Percentiles rank a stretch among this genome's conserved stretches.
phyloP scores from a whole-genome alignment of 1,140 invertebrate genomes.

The Cherax destructor region DNA sequence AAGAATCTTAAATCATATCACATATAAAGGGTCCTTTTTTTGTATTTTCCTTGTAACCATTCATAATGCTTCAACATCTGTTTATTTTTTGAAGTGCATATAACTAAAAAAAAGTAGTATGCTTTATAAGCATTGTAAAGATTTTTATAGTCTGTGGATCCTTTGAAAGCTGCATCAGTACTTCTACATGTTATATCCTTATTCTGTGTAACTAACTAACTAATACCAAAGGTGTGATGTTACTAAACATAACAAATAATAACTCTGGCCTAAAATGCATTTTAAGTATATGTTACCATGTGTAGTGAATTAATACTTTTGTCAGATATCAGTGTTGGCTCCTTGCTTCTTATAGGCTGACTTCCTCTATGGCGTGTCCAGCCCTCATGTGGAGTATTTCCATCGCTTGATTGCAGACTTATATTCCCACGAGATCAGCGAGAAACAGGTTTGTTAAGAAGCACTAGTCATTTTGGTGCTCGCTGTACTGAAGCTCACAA shows the following conservation, averaged over 20 bases:
- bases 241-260: no score
- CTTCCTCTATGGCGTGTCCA: conserved; percentile 78
- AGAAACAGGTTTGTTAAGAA: conserved; percentile 75
- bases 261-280: background rate
- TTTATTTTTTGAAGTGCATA: no score
- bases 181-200: background rate
- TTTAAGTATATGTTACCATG: background rate
- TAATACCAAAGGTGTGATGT: background rate
- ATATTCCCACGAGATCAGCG: conserved; percentile 83
- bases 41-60: no score
- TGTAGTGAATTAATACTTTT: background rate
- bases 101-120: no score
- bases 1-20: no score
- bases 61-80: no score
- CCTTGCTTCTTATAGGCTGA: conserved; percentile 49
- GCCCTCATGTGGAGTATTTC: conserved; percentile 93
- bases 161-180: no score
- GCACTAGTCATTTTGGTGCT: background rate
- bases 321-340: conserved; percentile 19
- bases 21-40: no score
- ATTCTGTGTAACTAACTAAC: background rate
- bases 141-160: no score
- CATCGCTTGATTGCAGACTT: conserved; percentile 90
- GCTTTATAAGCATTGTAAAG: no score
- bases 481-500: background rate